Evolutionary conservation across 2,113 vertebrate species (phyloP).

Genomic region (Thryonomys swinderianus): DNA sequence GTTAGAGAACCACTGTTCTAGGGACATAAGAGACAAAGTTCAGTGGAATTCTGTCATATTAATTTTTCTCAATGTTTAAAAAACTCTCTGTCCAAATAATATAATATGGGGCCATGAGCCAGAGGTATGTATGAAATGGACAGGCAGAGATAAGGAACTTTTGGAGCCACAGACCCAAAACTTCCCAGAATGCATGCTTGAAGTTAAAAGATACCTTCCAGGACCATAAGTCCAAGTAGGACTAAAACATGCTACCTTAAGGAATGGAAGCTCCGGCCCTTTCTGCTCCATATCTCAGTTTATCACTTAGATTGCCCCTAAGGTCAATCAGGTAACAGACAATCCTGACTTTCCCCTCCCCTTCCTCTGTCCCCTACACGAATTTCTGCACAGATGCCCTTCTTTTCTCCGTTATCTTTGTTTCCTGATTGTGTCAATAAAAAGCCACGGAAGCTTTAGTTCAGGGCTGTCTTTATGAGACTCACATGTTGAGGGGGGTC

Average conservation of each 20-base stretch:
- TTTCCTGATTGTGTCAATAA: neutral
- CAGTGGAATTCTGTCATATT: neutral
- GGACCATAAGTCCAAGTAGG: neutral
- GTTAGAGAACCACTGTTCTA: neutral
- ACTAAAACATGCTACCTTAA: neutral
- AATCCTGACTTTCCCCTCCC: neutral
- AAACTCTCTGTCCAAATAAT: conserved; percentile 37
- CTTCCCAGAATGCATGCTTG: neutral
- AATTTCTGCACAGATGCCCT: neutral
- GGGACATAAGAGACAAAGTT: neutral
- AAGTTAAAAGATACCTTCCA: neutral
- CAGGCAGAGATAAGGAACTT: neutral
- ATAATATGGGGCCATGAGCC: neutral
- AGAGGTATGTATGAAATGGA: neutral
- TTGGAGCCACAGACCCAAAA: neutral
- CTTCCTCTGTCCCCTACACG: neutral
- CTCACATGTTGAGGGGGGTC: neutral
- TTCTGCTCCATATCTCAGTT: neutral
- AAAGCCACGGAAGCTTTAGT: neutral
- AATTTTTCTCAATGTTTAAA: conserved; percentile 39
- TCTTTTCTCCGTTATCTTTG: neutral
- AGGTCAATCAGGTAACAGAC: neutral
- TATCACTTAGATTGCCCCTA: neutral
- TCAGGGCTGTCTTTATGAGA: neutral
- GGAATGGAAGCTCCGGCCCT: neutral